Base-by-base conservation (phyloP, 1,140 invertebrate species). In the Laupala kohalensis region DNA sequence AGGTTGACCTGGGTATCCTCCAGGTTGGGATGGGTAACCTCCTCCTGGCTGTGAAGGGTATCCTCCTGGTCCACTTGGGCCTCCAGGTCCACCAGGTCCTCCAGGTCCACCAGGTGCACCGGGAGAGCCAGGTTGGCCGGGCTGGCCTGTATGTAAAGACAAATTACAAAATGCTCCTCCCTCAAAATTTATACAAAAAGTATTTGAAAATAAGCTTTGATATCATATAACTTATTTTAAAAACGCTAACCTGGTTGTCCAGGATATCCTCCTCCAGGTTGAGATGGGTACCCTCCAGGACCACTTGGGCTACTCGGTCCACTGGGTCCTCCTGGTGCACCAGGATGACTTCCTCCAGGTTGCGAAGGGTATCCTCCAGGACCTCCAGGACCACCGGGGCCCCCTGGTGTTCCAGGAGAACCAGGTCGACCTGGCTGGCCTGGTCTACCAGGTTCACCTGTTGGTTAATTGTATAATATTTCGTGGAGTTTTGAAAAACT, bases 291-390 rank as follows among this genome's bases (percentile, higher is more conserved):
- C 19, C 69, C 69, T 69, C 71, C 66, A 28, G 72, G 67, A 19
- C 72, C 72, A 66, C 76, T 77, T 75, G 77, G 78, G 77, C 72
- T 76, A 74, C 69, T 73, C 63, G 72, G 70, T 15, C 77, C 75
- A 73, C 76, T 75, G 63, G 80, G 78, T 66, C 79, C 67, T 25
- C n/a, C 30, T n/a, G 69, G 69, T 70, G 15, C 37, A 15, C 69
- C 69, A n/a, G 37, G 37, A 19, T 37, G 30, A 37, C 30, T 37
- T 9, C 37, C 37, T 25, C 69, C 69, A 13, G 72, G 72, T n/a
- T n/a, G n/a, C n/a, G n/a, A n/a, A n/a, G n/a, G n/a, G n/a, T n/a
- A n/a, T 24, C 15, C 37, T 69, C 70, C 67, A 23, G 73, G 69
- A 26, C 64, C 67, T 5, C 53, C 73, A 3, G 70, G 70, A 23